Base-by-base conservation (phyloP, 2,888 invertebrate genomes). In the Cryptus viduatorius region DNA sequence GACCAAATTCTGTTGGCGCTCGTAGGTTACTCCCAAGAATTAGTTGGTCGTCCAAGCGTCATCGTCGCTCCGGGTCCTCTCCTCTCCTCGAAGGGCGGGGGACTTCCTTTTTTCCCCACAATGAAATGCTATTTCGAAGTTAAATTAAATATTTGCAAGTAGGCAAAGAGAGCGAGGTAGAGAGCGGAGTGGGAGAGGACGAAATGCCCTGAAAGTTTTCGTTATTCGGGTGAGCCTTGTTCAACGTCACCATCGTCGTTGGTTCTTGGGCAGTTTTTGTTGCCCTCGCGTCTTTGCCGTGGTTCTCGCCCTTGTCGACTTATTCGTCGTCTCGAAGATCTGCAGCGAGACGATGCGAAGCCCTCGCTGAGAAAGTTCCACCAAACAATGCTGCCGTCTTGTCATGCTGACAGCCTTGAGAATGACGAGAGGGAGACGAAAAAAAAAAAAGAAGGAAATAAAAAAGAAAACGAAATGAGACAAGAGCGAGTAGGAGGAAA, bases 81-180 rank as follows among this genome's bases (percentile, higher is more conserved):
- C 50, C 16, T 53, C 16, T n/a, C 19, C 16, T 50, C 46, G 44
- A 24, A 24, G 37, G 48, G 56, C 1, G 44, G 37, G 37, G 69
- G 46, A 48, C 69, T 72, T 67, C 84, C 56, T 72, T 16, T 71
- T 81, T 71, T 79, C 69, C 71, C 75, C 68, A 82, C 86, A 85
- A 83, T 85, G 85, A 88, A 61, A 87, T 84, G 87, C 87, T 86
- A 87, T 89, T 88, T 80, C 87, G 76, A 89, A 90, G 88, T 89
- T 90, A 88, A 89, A 89, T 89, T 88, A 89, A 89, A 87, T 89
- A 88, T 88, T 87, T 87, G 86, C 82, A 24, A 61, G 71, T 77
- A 44, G 64, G 64, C 46, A 42, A 67, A 42, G 46, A 65, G 76
- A 71, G 50, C 42, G 42, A 64, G 68, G 69, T 65, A 42, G 46